Conservation (phyloP, 1,140 invertebrate species). For the Teleopsis dalmanni region DNA sequence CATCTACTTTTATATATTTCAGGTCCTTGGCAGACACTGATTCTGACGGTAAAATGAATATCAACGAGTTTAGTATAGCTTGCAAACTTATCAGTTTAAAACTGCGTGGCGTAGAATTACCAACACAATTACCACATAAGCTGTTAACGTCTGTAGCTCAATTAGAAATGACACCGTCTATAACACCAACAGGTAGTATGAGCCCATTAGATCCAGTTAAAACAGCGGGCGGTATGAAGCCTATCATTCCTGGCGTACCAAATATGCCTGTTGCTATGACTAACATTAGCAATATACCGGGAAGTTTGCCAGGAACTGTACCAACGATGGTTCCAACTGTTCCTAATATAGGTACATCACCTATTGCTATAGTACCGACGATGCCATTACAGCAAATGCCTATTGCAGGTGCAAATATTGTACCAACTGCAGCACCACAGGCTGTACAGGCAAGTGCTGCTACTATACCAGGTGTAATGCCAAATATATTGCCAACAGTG, state of each 20-base stretch:
- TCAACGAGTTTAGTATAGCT: slow-evolving; percentile 94
- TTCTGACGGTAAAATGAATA: slow-evolving; percentile 93
- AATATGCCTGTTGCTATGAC: slow-evolving; percentile 20
- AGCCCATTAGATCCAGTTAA: slow-evolving; percentile 38
- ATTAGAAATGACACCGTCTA: slow-evolving; percentile 32
- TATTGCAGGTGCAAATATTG: slow-evolving; percentile 11
- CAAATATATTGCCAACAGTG: slow-evolving; percentile 12
- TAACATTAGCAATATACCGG: slow-evolving; percentile 2
- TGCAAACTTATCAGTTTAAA: slow-evolving; percentile 95
- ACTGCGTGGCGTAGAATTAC: slow-evolving; percentile 83
- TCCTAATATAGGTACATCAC: slow-evolving; percentile 13
- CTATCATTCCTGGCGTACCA: slow-evolving; percentile 7
- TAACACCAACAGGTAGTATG: slow-evolving; percentile 32
- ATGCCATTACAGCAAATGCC: slow-evolving; percentile 4
- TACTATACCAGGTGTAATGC: slow-evolving; percentile 10
- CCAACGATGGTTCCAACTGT: slow-evolving; percentile 11
- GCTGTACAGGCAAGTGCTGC: slow-evolving; percentile 13
- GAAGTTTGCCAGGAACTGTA: slow-evolving; percentile 8
- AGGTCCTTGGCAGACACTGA: slow-evolving; percentile 92
- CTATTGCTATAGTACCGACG: slow-evolving; percentile 14
- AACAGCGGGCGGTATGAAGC: slow-evolving; percentile 7
- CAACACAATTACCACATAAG: slow-evolving; percentile 71
- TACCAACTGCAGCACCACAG: too few species aligned
- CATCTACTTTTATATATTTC: slow-evolving; percentile 21
- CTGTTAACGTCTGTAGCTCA: slow-evolving; percentile 59